phyloP scores from a whole-genome alignment of 2,888 invertebrate genomes.

The Eristalinus aeneus region DNA sequence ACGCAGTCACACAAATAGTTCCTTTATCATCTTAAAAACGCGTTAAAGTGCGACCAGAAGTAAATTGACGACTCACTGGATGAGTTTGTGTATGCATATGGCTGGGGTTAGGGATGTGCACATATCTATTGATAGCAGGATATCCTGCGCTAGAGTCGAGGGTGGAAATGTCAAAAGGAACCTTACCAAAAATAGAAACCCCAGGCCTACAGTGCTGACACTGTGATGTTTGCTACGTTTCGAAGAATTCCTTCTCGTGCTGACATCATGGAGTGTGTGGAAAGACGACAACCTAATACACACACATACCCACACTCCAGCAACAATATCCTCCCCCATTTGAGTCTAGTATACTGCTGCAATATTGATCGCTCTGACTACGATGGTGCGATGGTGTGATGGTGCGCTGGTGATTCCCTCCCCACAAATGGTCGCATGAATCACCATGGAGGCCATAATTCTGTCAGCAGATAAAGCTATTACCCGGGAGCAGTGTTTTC shows the following conservation, averaged over 20 bases:
- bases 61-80: constrained; percentile 13
- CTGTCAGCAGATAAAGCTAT: constrained; percentile 80
- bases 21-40: constrained; percentile 45
- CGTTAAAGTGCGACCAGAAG: constrained; percentile 50
- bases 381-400: constrained; percentile 24
- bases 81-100: neutral
- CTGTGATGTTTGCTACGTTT: constrained; percentile 15
- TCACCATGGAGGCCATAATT: constrained; percentile 78
- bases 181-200: constrained; percentile 48
- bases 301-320: neutral
- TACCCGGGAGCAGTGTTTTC: constrained; percentile 74
- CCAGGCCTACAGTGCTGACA: constrained; percentile 39
- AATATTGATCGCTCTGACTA: constrained; percentile 64
- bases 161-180: constrained; percentile 56
- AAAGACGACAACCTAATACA: constrained; percentile 35
- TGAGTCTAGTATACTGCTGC: constrained; percentile 48
- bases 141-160: constrained; percentile 61
- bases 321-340: constrained; percentile 7
- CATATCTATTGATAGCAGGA: constrained; percentile 64
- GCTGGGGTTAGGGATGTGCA: neutral
- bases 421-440: constrained; percentile 76
- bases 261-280: constrained; percentile 64
- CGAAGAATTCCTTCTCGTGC: constrained; percentile 54
- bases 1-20: constrained; percentile 67
- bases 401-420: constrained; percentile 64